Evolutionary conservation across 2,888 invertebrate species (phyloP).

Genomic region (Melikaiella ostensackeni): DNA sequence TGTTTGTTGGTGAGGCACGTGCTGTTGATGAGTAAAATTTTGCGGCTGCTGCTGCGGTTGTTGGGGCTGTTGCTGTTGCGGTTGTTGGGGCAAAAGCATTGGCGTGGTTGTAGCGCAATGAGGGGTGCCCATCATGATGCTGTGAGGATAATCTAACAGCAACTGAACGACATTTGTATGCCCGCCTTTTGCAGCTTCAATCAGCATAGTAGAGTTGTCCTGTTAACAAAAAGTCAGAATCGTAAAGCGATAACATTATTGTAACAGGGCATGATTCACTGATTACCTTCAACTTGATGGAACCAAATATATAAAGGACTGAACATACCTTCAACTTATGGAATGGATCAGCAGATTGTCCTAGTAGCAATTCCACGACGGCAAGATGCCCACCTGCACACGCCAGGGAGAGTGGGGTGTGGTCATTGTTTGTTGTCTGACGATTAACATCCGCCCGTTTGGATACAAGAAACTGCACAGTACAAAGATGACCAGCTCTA

Average conservation of each 20-base stretch:
- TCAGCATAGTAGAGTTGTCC: slow-evolving; percentile 99
- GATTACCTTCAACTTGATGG: not conserved
- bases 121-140: slow-evolving; percentile 84
- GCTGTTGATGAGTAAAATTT: slow-evolving; percentile 67
- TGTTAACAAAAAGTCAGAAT: slow-evolving; percentile 65
- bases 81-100: slow-evolving; percentile 68
- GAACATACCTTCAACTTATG: slow-evolving; percentile 91
- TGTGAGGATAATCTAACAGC: slow-evolving; percentile 95
- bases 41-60: slow-evolving; percentile 52
- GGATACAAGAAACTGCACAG: slow-evolving; percentile 95
- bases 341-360: slow-evolving; percentile 95
- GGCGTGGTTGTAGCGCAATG: slow-evolving; percentile 69
- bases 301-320: not conserved
- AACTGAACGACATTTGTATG: slow-evolving; percentile 97
- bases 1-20: slow-evolving; percentile 72
- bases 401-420: slow-evolving; percentile 96
- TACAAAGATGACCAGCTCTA: slow-evolving; percentile 96
- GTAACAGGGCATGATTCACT: no score
- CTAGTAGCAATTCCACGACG: slow-evolving; percentile 94
- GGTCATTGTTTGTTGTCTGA: slow-evolving; percentile 96
- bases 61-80: slow-evolving; percentile 48
- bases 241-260: not conserved
- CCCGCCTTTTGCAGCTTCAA: slow-evolving; percentile 98
- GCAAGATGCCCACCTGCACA: slow-evolving; percentile 97
- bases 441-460: slow-evolving; percentile 92